A percentile compares a stretch with the other conserved stretches of the same genome.
Conservation (phyloP, 2,797 vertebrate genomes). For the Eleutherodactylus coqui region DNA sequence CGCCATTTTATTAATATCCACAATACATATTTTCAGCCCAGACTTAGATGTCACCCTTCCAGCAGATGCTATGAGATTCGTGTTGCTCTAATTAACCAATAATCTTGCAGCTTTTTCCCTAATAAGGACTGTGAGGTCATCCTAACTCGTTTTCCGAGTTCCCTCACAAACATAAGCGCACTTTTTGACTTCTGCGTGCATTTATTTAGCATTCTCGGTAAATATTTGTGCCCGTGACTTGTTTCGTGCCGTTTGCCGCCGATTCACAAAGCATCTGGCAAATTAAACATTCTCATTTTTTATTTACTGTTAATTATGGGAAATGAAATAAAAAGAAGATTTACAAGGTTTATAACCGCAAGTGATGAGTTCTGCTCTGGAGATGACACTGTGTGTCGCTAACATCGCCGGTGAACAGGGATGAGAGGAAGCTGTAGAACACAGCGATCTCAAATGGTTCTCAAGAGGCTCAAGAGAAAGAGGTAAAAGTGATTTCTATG, state of each 20-base stretch:
- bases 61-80: neutral
- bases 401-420: neutral
- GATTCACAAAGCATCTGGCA: constrained; percentile 12
- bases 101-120: neutral
- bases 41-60: neutral
- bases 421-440: constrained; percentile 2
- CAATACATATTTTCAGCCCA: neutral
- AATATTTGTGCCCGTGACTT: neutral
- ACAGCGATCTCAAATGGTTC: neutral
- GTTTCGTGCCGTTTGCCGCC: neutral
- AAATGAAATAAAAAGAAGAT: constrained; percentile 34
- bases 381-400: neutral
- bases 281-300: constrained; percentile 7
- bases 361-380: neutral
- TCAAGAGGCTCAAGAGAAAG: constrained; percentile 11
- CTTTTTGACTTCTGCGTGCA: neutral
- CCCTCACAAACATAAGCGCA: neutral
- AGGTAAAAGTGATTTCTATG: neutral
- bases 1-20: neutral
- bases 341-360: neutral
- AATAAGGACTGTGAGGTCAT: neutral
- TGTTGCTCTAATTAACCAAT: neutral
- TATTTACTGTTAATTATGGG: constrained; percentile 37
- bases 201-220: neutral
- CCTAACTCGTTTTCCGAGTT: neutral